A percentile compares a stretch with the other conserved stretches of the same genome.
Conservation (phyloP, 2,888 invertebrate species). For the Ormyrus pomaceus region DNA sequence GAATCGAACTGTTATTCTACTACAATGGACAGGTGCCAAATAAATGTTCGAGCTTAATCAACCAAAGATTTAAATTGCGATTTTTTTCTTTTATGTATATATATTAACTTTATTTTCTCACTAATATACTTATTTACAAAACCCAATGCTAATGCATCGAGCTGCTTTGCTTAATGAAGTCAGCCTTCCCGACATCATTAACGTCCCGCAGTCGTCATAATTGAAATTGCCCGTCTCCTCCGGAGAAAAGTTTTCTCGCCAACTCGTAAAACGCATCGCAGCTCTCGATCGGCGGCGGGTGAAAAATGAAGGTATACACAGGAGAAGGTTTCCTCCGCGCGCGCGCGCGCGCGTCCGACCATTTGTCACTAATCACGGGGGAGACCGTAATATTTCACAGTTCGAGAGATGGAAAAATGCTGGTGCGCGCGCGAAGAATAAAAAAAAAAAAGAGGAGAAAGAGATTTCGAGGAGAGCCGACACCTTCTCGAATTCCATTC, state of each 20-base stretch:
- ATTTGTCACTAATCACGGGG: constrained; percentile 62
- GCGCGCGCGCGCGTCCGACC: constrained; percentile 35
- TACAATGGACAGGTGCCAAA: too few relatives aligned
- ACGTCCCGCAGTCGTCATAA: not conserved
- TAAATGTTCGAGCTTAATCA: too few relatives aligned
- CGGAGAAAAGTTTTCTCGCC: constrained; percentile 27
- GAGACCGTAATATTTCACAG: constrained; percentile 62
- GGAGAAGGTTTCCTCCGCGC: constrained; percentile 11
- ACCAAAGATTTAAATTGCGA: too few relatives aligned
- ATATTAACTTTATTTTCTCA: too few relatives aligned
- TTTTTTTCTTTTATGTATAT: too few relatives aligned
- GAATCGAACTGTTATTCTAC: too few relatives aligned
- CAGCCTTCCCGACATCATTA: too few relatives aligned
- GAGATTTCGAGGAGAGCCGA: constrained; percentile 34
- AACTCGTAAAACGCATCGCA: constrained; percentile 18
- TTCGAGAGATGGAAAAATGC: constrained; percentile 50
- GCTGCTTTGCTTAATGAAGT: too few relatives aligned
- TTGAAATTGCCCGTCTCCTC: constrained; percentile 31
- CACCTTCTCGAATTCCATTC: constrained; percentile 57
- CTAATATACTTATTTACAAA: too few relatives aligned
- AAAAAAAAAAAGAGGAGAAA: constrained; percentile 21
- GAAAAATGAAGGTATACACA: constrained; percentile 49
- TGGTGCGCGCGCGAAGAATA: not conserved
- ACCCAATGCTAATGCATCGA: too few relatives aligned
- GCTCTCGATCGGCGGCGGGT: constrained; percentile 16